These are phyloP conservation scores for Eupristina koningsbergeri DNA, from an alignment of 1,140 invertebrate genomes.

Conservation along the genomic window DNA sequence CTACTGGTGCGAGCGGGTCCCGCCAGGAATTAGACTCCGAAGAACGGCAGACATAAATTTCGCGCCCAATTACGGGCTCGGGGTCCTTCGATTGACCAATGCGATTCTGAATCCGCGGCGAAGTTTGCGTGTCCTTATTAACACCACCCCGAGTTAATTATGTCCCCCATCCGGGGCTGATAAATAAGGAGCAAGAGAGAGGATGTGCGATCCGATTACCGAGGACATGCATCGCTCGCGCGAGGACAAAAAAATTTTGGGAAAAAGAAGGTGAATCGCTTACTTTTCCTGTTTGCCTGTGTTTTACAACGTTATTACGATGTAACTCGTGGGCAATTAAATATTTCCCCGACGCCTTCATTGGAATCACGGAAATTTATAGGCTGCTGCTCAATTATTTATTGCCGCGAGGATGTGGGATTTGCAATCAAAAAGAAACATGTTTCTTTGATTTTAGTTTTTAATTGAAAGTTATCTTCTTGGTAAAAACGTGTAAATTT, in stretches of 20 bases:
- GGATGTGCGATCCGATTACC: slow-evolving; percentile 10
- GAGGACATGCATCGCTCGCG: slow-evolving; percentile 2
- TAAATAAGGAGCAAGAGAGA: background rate
- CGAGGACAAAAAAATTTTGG: background rate
- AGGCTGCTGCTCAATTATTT: background rate
- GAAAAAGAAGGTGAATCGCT: background rate
- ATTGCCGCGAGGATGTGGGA: slow-evolving; percentile 2
- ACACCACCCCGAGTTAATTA: slow-evolving; percentile 69
- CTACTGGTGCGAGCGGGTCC: background rate
- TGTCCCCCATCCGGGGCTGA: slow-evolving; percentile 53
- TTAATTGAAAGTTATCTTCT: background rate
- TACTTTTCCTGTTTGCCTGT: background rate
- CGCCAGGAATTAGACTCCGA: background rate
- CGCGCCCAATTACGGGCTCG: background rate
- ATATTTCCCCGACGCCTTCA: slow-evolving; percentile 18
- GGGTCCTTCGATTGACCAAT: background rate
- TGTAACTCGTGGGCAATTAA: slow-evolving; percentile 26
- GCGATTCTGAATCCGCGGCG: slow-evolving; percentile 10
- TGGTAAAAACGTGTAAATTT: background rate
- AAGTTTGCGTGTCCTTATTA: slow-evolving; percentile 63
- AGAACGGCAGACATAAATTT: background rate
- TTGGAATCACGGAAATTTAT: slow-evolving; percentile 24
- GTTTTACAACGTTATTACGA: slow-evolving; percentile 24
- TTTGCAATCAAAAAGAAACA: background rate
- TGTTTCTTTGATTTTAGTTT: background rate